Base-by-base conservation (phyloP, 2,113 vertebrate species). In the Girardinichthys multiradiatus region DNA sequence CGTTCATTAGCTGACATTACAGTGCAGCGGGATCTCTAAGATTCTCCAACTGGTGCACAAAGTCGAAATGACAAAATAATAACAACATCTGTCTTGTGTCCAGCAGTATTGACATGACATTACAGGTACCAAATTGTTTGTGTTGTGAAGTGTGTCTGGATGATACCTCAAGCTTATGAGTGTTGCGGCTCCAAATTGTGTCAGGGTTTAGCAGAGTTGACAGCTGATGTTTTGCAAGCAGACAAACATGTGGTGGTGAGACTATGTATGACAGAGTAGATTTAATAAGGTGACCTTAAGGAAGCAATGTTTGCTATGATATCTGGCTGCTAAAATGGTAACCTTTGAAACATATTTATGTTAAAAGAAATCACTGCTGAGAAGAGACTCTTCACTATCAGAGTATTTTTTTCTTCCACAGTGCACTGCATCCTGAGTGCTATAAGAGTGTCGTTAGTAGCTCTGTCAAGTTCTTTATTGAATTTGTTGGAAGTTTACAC, bases 1-100 rank as follows among this genome's bases (percentile, higher is more conserved):
- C 80, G 73, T 86, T 83, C 88, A 93, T 92, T 90, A 91, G 89
- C 83, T 86, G 89, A 92, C 91, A 86, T 89, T 93, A 93, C 94
- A 80, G 93, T 86, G 90, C 87, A 94, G 94, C 90, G 85, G 79
- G 90, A 89, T 94, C 94, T 91, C 90, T 92, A 83, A 93, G 93
- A 94, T 95, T 92, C 94, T 89, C 93, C 91, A 95, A 94, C 90
- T 94, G 90, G 78, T 86, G 94, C 91, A 92, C 86, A 96, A 95
- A 92, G 92, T 94, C 94, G 93, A 95, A 97, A 96, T 94, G 94
- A 94, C 94, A 94, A 95, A 96, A 94, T 97, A 98, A 97, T 97
- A 96, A 96, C 95, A 95, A 93, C 96, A 99, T 99, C 96, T 95
- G 94, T 99, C 97, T 98, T 96, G 94, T 96, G 95, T 96, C 94